phyloP scores from a whole-genome alignment of 2,113 vertebrate genomes.

The Callocephalon fimbriatum region DNA sequence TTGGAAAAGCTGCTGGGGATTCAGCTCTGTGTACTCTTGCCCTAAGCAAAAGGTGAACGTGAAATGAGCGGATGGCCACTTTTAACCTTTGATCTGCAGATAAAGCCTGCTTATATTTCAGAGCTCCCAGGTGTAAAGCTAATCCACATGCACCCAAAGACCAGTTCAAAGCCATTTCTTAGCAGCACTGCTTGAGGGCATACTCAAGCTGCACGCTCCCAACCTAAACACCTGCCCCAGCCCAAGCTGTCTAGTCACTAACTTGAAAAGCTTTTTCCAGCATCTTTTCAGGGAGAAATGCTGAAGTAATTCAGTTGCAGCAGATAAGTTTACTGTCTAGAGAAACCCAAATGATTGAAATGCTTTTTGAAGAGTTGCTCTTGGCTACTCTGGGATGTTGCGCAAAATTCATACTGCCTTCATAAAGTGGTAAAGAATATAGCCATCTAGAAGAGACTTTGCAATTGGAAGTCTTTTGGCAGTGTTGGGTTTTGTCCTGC shows the following conservation, averaged over 20 bases:
- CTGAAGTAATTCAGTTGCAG: background rate
- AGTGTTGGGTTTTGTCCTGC: background rate
- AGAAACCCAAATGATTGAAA: background rate
- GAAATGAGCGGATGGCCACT: background rate
- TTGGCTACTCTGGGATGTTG: background rate
- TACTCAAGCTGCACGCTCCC: rapidly evolving
- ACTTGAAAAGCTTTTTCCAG: background rate
- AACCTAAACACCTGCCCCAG: no score
- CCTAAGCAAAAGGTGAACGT: background rate
- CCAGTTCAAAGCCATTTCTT: background rate
- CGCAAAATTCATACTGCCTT: background rate
- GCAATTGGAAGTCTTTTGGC: background rate
- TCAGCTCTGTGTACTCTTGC: rapidly evolving
- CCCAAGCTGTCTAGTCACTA: background rate
- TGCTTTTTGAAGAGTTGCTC: background rate
- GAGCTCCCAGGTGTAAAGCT: background rate
- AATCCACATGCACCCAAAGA: background rate
- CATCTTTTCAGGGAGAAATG: background rate
- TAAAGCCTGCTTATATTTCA: background rate
- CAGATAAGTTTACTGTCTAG: background rate
- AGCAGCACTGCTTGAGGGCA: background rate
- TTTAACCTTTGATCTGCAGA: background rate
- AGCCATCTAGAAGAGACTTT: background rate
- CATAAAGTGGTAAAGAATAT: background rate
- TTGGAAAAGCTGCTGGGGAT: background rate